These are phyloP conservation scores for Leucopsar rothschildi DNA, from an alignment of 2,113 vertebrate genomes.

Conservation along the genomic window DNA sequence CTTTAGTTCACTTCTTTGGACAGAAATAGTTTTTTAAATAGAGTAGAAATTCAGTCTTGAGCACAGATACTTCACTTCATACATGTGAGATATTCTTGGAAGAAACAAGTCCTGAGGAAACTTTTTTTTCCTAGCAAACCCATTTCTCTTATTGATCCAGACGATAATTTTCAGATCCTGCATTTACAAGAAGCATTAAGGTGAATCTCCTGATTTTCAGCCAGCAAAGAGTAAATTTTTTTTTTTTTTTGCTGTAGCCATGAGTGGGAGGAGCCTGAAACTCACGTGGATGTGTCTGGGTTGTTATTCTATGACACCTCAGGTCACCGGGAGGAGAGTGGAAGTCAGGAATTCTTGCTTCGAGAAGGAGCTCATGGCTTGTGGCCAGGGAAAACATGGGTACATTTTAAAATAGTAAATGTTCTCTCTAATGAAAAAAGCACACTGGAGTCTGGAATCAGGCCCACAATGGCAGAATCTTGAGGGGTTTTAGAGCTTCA, in stretches of 20 bases:
- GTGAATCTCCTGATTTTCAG: neutral
- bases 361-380: accelerated
- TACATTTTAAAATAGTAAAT: neutral
- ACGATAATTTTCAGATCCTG: neutral
- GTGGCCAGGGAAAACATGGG: neutral
- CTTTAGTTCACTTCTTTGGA: neutral
- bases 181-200: accelerated
- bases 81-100: accelerated
- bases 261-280: neutral
- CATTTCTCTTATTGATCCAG: neutral
- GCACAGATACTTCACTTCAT: neutral
- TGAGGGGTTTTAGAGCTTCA: neutral
- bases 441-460: neutral
- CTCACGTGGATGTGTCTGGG: accelerated
- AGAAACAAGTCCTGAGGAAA: neutral
- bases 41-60: neutral
- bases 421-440: neutral
- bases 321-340: too few species aligned
- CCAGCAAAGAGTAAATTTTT: neutral
- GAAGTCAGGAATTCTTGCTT: neutral
- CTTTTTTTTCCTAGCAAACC: accelerated
- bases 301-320: neutral
- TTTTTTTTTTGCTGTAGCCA: neutral
- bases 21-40: neutral
- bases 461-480: neutral